Evolutionary conservation across 2,113 vertebrate genomes (phyloP).

Genomic region (Arizona elegans): DNA sequence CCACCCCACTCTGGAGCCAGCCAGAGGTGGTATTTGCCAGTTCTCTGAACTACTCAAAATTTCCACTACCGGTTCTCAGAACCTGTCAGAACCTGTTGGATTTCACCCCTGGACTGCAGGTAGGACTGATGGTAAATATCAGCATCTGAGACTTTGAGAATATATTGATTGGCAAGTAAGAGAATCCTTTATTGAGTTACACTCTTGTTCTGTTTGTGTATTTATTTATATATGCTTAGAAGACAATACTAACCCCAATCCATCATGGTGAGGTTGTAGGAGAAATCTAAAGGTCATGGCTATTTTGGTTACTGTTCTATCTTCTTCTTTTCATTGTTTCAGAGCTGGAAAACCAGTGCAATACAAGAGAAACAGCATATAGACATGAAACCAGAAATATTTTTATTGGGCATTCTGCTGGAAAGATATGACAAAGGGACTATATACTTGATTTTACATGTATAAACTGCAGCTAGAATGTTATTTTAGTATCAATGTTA

Average conservation of each 20-base stretch:
- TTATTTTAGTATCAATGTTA: too few species aligned
- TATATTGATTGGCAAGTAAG: background rate
- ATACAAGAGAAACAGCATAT: accelerated
- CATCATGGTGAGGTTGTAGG: background rate
- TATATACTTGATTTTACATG: too few species aligned
- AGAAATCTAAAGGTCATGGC: background rate
- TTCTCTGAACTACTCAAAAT: too few species aligned
- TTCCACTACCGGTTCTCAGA: too few species aligned
- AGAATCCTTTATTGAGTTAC: background rate
- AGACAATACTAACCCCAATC: background rate
- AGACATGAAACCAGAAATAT: too few species aligned
- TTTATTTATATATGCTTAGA: background rate
- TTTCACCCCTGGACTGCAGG: too few species aligned
- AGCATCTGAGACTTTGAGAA: background rate
- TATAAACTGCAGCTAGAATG: too few species aligned
- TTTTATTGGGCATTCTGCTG: too few species aligned
- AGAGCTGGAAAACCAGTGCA: constrained; percentile 16
- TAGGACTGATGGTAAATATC: background rate
- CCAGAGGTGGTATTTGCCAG: too few species aligned
- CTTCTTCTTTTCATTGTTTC: background rate
- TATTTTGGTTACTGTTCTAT: background rate
- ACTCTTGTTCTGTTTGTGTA: background rate
- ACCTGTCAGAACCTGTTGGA: too few species aligned
- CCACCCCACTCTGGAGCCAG: too few species aligned
- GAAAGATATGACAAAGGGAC: too few species aligned